A percentile compares a stretch with the other conserved stretches of the same genome.
phyloP scores from a whole-genome alignment of 2,113 vertebrate species.

The Cynoglossus semilaevis region DNA sequence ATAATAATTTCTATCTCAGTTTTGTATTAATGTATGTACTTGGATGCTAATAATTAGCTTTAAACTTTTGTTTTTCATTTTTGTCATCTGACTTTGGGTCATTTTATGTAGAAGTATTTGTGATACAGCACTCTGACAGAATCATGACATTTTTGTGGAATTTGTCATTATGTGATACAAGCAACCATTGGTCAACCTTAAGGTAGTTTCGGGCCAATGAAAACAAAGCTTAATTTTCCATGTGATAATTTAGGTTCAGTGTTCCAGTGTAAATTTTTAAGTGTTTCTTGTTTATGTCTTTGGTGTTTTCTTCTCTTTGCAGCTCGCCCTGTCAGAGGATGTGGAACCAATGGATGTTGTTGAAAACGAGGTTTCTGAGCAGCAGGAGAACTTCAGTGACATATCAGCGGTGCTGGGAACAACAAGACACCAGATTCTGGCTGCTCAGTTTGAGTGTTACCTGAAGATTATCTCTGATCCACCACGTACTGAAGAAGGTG shows the following conservation, averaged over 20 bases:
- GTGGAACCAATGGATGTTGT: neutral
- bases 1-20: no score
- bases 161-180: no score
- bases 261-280: neutral
- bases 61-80: no score
- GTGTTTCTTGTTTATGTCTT: neutral
- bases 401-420: slow-evolving; percentile 10
- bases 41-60: no score
- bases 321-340: slow-evolving; percentile 63
- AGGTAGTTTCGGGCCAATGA: no score
- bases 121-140: no score
- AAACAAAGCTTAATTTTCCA: no score
- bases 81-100: no score
- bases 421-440: slow-evolving; percentile 63
- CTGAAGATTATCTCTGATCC: slow-evolving; percentile 76
- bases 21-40: no score
- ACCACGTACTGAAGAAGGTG: slow-evolving; percentile 57
- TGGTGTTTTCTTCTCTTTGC: neutral
- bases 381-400: slow-evolving; percentile 38
- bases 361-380: neutral
- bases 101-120: no score
- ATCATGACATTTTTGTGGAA: no score
- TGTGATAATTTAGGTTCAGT: neutral
- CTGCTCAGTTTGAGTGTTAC: slow-evolving; percentile 81
- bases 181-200: no score